phyloP scores from a whole-genome alignment of 2,113 vertebrate species.

The Catagonus wagneri region DNA sequence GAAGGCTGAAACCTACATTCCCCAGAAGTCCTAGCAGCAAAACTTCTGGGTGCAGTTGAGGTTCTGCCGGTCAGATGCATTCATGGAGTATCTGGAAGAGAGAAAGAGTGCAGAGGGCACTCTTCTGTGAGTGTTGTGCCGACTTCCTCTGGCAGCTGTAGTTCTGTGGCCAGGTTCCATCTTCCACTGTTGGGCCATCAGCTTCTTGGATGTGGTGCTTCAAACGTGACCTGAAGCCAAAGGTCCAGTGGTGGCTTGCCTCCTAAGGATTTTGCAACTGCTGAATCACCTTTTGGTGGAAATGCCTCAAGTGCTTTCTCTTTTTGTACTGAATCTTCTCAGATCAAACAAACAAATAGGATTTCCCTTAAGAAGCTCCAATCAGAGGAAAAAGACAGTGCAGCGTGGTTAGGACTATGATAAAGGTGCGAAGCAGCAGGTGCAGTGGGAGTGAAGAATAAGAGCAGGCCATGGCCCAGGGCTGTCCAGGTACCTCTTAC shows the following conservation, averaged over 20 bases:
- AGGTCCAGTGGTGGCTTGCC: background rate
- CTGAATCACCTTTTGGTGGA: background rate
- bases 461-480: background rate
- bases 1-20: background rate
- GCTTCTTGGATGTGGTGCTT: background rate
- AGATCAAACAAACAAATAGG: background rate
- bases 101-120: background rate
- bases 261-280: background rate
- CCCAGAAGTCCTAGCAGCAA: background rate
- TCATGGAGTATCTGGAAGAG: background rate
- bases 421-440: background rate
- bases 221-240: background rate
- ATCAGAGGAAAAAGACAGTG: background rate
- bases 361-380: background rate
- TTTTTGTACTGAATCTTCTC: background rate
- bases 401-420: background rate
- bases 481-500: no score
- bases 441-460: fast-evolving
- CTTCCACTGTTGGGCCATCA: background rate
- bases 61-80: background rate
- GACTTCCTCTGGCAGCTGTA: background rate
- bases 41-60: background rate
- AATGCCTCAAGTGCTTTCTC: background rate
- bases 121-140: background rate
- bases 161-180: background rate